Evolutionary conservation across 2,113 vertebrate genomes (phyloP), one percentile per base, ranked within the genome.

Genomic region (Globicephala melas): DNA sequence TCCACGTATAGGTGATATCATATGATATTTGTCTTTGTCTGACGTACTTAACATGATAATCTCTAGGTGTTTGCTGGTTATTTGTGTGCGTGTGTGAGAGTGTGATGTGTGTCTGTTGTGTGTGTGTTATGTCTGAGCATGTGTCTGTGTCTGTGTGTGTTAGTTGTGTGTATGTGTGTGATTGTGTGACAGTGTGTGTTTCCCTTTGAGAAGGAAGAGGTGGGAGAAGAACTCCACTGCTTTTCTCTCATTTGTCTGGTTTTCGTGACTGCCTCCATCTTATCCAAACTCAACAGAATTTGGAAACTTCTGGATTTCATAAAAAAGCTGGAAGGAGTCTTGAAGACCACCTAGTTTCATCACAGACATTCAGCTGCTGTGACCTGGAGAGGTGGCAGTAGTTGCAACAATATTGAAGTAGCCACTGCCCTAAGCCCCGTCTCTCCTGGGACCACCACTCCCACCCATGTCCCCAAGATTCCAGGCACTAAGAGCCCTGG

Each of bases 311-410:
- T 67, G 62, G 44, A 33, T 53, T 68, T 62, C 26, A 58, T 18
- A 25, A 21, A 71, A 71, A 14, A 1, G 1, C 63, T n/a, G 2
- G 70, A 11, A 44, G 25, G 38, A 17, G 0, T 10, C 6, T 0
- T 14, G 2, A 60, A 47, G 12, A 0, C 28, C 58, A 0, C 9
- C 2, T 2, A 0, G 17, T 21, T 15, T 67, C 6, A 31, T 50
- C 11, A 33, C 44, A n/a, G 8, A 4, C 10, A 0, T 1, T 55
- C 55, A 6, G 17, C 26, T 85, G 58, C 14, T 20, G 1, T 8
- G n/a, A 6, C 76, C 93, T 44, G n/a, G 17, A 18, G 8, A 63
- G 65, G 36, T 3, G 8, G 44, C 8, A 0, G 12, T 15, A 4
- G 15, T 14, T 67, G 23, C 3, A 31, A 12, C 58, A 25, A 15